Evolutionary conservation across 2,888 invertebrate genomes (phyloP).

Genomic region (Drosophila kanekoi): DNA sequence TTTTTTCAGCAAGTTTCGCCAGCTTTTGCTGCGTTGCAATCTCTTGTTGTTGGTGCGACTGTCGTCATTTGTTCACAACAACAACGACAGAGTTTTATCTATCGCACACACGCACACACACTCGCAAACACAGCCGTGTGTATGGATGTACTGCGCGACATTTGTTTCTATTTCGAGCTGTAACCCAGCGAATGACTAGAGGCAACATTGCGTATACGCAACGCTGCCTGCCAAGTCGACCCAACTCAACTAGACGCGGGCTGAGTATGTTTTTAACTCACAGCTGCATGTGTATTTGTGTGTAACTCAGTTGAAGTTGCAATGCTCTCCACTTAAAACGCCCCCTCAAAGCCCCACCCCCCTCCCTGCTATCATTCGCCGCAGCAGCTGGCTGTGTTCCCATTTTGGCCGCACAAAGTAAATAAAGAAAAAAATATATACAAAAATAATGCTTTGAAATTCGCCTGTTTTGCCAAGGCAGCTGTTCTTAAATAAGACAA

Average conservation of each 20-base stretch:
- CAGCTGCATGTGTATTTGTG: slow-evolving; percentile 27
- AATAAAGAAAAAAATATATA: slow-evolving; percentile 5
- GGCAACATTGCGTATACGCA: slow-evolving; percentile 61
- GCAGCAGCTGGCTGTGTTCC: slow-evolving; percentile 27
- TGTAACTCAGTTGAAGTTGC: slow-evolving; percentile 40
- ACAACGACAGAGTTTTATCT: slow-evolving; percentile 50
- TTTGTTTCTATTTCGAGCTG: slow-evolving; percentile 61
- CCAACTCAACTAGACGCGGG: slow-evolving; percentile 2
- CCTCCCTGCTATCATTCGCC: not conserved
- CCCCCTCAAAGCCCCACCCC: too few species aligned
- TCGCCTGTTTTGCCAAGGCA: slow-evolving; percentile 1
- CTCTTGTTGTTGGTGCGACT: slow-evolving; percentile 25
- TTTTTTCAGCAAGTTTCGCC: slow-evolving; percentile 45
- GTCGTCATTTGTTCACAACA: slow-evolving; percentile 44
- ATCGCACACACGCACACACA: slow-evolving; percentile 25
- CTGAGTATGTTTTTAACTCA: slow-evolving; percentile 52
- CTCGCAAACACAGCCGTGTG: not conserved
- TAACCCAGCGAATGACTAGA: slow-evolving; percentile 30
- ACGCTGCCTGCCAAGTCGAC: slow-evolving; percentile 25
- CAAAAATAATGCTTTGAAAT: slow-evolving; percentile 17
- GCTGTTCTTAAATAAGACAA: slow-evolving; percentile 12
- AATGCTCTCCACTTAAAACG: slow-evolving; percentile 21
- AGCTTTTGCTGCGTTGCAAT: slow-evolving; percentile 23
- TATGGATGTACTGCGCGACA: slow-evolving; percentile 37
- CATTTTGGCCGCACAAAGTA: slow-evolving; percentile 23